Evolutionary conservation across 2,797 vertebrate genomes (phyloP).

Genomic region (Bradypus variegatus): DNA sequence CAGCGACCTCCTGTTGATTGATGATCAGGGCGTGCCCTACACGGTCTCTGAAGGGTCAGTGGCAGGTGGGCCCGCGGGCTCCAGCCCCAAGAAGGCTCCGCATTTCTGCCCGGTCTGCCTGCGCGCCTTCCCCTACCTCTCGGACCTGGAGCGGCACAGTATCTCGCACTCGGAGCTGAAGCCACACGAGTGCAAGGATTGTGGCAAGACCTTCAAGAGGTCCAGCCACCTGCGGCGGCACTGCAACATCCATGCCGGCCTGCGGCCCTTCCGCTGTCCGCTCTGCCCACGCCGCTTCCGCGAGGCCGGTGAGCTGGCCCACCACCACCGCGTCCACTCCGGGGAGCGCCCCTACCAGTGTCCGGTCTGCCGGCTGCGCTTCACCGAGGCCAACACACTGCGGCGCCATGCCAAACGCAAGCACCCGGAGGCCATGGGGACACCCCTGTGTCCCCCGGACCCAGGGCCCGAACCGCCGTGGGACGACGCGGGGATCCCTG

Average conservation of each 20-base stretch:
- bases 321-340: conserved; percentile 89
- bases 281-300: conserved; percentile 89
- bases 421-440: conserved; percentile 68
- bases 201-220: conserved; percentile 89
- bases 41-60: conserved; percentile 61
- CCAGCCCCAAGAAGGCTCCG: conserved; percentile 60
- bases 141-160: conserved; percentile 88
- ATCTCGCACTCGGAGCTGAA: conserved; percentile 92
- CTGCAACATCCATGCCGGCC: conserved; percentile 90
- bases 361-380: conserved; percentile 86
- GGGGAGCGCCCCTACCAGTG: conserved; percentile 93
- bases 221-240: conserved; percentile 91
- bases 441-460: conserved; percentile 28
- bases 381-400: conserved; percentile 89
- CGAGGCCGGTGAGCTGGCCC: conserved; percentile 87
- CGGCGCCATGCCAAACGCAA: conserved; percentile 89
- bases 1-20: conserved; percentile 65
- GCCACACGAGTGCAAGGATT: conserved; percentile 85
- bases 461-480: conserved; percentile 40
- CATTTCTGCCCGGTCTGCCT: conserved; percentile 89
- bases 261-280: conserved; percentile 86
- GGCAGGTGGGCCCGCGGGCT: background rate
- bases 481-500: conserved; percentile 43
- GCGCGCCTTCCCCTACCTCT: conserved; percentile 89
- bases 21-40: conserved; percentile 72